Conservation (phyloP, 2,113 vertebrate species). For the Cranoglanis bouderius region DNA sequence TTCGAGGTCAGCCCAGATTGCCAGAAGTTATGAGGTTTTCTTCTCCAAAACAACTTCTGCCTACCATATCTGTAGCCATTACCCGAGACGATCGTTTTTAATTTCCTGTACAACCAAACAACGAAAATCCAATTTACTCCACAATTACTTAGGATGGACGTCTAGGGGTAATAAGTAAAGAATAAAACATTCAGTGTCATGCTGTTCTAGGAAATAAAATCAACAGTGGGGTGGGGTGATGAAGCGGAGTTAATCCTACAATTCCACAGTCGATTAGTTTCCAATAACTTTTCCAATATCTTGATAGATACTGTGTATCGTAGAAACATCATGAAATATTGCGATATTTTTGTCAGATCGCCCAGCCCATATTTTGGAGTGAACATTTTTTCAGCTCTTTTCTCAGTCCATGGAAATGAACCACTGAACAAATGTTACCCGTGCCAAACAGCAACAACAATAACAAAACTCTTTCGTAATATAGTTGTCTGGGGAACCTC, state of each 20-base stretch:
- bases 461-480: background rate
- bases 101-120: background rate
- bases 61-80: background rate
- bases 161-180: background rate
- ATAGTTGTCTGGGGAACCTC: background rate
- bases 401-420: background rate
- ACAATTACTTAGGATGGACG: background rate
- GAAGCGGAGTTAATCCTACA: too few relatives aligned
- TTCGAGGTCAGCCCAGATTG: constrained; percentile 4
- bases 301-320: background rate
- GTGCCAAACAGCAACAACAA: background rate
- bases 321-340: background rate
- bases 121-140: background rate
- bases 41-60: background rate
- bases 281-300: too few relatives aligned
- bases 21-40: constrained; percentile 7
- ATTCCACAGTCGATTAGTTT: background rate
- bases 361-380: background rate
- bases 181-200: background rate
- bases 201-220: background rate
- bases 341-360: background rate
- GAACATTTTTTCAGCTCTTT: background rate
- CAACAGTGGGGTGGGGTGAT: too few relatives aligned
- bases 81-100: background rate
- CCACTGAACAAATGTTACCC: background rate